phyloP scores from a whole-genome alignment of 2,797 vertebrate species.

The Rhabdophis nuchalis region DNA sequence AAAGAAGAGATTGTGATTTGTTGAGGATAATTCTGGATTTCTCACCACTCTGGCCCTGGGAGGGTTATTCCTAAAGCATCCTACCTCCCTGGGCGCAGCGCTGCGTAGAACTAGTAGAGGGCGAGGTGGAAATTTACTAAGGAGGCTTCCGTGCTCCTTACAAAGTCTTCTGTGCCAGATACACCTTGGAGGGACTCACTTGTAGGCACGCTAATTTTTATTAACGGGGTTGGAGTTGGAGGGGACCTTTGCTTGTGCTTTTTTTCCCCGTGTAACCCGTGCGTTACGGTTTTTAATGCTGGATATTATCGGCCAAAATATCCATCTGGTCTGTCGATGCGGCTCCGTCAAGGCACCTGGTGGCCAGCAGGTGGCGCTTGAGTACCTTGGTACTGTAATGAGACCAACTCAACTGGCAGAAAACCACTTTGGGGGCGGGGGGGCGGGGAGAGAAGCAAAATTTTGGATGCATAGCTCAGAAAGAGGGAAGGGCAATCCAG shows the following conservation, averaged over 20 bases:
- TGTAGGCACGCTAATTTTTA: neutral
- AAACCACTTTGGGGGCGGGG: no score
- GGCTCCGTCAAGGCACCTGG: neutral
- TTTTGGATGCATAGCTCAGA: neutral
- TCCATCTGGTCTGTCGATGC: neutral
- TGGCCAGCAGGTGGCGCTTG: neutral
- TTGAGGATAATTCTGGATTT: neutral
- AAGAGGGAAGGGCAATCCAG: rapidly evolving
- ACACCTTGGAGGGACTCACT: neutral
- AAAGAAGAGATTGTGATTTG: rapidly evolving
- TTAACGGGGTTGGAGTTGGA: no score
- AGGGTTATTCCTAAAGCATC: neutral
- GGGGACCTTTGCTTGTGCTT: no score
- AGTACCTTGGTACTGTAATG: neutral
- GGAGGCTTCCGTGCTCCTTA: neutral
- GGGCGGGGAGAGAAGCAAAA: neutral
- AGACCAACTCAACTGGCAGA: neutral
- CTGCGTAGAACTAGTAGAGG: neutral
- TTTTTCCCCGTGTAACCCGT: no score
- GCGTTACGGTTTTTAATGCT: neutral
- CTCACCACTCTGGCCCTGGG: neutral
- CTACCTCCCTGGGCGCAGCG: neutral
- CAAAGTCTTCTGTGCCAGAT: neutral
- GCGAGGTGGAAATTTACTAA: neutral
- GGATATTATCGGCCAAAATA: neutral